Conservation (phyloP, 2,113 vertebrate genomes). For the Panthera uncia region DNA sequence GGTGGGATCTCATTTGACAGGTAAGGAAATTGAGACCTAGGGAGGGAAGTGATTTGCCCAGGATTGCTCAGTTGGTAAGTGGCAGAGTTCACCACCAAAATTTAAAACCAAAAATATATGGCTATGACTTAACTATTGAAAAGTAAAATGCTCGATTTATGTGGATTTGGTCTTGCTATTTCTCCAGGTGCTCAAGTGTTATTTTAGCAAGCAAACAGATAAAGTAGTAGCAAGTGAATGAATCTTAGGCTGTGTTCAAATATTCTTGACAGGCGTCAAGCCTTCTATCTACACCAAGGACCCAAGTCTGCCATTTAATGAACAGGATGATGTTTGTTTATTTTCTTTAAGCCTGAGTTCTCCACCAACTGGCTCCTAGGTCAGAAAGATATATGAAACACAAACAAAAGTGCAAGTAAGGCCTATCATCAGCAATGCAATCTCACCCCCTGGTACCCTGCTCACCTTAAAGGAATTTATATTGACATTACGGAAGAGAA, state of each 20-base stretch:
- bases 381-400: conserved; percentile 17
- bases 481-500: not conserved
- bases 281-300: not conserved
- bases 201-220: not conserved
- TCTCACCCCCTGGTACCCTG: not conserved
- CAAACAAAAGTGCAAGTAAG: not conserved
- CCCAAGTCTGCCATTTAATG: conserved; percentile 42
- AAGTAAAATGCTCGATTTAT: not conserved
- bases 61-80: not conserved
- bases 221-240: not conserved
- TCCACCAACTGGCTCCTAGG: conserved; percentile 67
- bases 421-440: too few relatives aligned
- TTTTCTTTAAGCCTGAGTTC: conserved; percentile 58
- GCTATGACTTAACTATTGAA: not conserved
- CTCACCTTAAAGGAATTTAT: not conserved
- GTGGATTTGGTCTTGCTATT: not conserved
- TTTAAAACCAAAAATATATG: conserved; percentile 18
- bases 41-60: not conserved
- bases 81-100: not conserved
- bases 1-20: not conserved
- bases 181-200: not conserved
- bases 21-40: not conserved
- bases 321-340: conserved; percentile 42
- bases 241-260: conserved; percentile 31
- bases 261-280: conserved; percentile 7